Conservation (phyloP, 2,113 vertebrate genomes). For the Phrynocephalus versicolor region DNA sequence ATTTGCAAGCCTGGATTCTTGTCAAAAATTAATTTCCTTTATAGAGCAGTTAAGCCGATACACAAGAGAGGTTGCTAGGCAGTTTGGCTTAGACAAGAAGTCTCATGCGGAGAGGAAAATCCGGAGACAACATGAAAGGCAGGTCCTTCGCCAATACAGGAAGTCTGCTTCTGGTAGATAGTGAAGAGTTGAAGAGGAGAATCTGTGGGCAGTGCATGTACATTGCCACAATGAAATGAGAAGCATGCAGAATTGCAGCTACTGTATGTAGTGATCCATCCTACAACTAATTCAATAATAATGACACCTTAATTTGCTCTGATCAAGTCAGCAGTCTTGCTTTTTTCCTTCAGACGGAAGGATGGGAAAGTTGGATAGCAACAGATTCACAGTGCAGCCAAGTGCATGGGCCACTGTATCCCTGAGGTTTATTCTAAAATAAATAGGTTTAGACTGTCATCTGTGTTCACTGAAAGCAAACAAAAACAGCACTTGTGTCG, state of each 20-base stretch:
- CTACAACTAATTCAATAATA: conserved; percentile 17
- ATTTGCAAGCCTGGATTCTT: background rate
- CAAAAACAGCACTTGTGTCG: background rate
- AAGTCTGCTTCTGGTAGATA: conserved; percentile 46
- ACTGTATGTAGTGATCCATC: background rate
- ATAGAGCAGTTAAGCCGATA: background rate
- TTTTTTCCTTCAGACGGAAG: conserved; percentile 20
- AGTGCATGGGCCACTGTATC: background rate
- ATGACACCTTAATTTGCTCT: background rate
- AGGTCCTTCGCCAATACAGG: conserved; percentile 37
- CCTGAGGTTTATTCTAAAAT: background rate
- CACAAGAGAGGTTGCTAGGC: background rate
- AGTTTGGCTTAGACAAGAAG: conserved; percentile 10
- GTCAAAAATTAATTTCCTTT: background rate
- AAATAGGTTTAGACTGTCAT: background rate
- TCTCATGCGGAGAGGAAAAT: background rate
- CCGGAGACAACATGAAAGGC: conserved; percentile 37
- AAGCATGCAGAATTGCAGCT: background rate
- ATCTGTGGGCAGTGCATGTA: background rate
- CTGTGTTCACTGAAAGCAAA: background rate
- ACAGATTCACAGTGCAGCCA: background rate
- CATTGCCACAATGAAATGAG: background rate
- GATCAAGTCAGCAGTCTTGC: background rate
- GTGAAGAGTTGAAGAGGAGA: background rate
- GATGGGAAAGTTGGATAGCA: background rate